Conservation (phyloP, 1,140 invertebrate genomes). For the Samia ricini region DNA sequence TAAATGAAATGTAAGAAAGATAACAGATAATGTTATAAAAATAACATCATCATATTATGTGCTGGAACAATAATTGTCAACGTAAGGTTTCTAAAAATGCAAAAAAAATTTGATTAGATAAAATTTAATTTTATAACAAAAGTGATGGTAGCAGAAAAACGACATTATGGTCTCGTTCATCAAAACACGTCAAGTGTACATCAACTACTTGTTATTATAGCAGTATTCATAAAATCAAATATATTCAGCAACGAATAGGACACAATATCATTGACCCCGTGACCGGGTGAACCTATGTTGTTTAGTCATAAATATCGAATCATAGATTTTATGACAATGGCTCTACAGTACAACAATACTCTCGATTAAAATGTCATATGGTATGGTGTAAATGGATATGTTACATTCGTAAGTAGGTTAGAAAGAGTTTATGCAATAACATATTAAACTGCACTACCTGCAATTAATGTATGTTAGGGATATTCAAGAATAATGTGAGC, state of each 20-base stretch:
- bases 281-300: not conserved
- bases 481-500: too few species aligned
- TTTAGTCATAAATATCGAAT: not conserved
- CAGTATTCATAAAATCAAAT: not conserved
- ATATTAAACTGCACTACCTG: not conserved
- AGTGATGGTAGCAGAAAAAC: not conserved
- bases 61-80: too few species aligned
- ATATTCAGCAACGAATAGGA: not conserved
- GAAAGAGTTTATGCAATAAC: not conserved
- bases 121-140: not conserved
- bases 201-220: not conserved
- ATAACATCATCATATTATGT: too few species aligned
- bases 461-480: not conserved
- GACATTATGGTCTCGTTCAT: not conserved
- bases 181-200: not conserved
- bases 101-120: too few species aligned
- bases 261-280: not conserved
- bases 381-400: constrained; percentile 5
- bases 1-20: too few species aligned
- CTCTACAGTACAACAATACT: not conserved
- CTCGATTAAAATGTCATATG: constrained; percentile 4
- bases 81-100: too few species aligned
- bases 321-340: not conserved
- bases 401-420: not conserved
- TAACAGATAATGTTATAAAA: too few species aligned